Evolutionary conservation across 2,113 vertebrate species (phyloP).

Genomic region (Candoia aspera): DNA sequence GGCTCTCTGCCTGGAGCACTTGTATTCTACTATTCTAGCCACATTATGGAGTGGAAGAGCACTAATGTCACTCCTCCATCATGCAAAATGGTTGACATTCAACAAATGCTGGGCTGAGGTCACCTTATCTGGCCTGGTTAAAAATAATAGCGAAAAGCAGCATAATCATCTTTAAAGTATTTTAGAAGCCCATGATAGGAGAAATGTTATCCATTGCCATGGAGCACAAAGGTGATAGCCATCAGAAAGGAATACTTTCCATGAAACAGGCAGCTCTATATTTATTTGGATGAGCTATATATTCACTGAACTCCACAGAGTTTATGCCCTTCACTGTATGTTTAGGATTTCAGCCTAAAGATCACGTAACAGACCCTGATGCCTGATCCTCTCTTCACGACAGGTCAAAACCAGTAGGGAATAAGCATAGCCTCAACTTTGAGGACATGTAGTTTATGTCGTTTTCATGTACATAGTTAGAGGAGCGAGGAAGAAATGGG

Average conservation of each 20-base stretch:
- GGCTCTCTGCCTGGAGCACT: background rate
- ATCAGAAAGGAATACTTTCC: background rate
- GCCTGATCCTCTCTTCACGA: background rate
- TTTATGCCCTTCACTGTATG: background rate
- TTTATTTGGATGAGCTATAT: background rate
- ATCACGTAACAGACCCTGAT: background rate
- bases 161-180: background rate
- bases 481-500: slow-evolving; percentile 26
- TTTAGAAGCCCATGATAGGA: background rate
- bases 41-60: background rate
- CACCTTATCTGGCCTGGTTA: background rate
- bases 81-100: background rate
- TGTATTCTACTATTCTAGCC: background rate
- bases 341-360: background rate
- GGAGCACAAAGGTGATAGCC: background rate
- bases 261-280: background rate
- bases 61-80: background rate
- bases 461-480: slow-evolving; percentile 4
- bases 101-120: background rate
- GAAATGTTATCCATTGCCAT: background rate
- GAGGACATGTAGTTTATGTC: background rate
- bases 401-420: background rate
- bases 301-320: background rate
- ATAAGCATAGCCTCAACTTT: background rate
- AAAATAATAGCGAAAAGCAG: background rate